A percentile compares a stretch with the other conserved stretches of the same genome.
These are phyloP conservation scores for Drosophila arizonae DNA, from an alignment of 1,140 invertebrate species.

Conservation along the genomic window DNA sequence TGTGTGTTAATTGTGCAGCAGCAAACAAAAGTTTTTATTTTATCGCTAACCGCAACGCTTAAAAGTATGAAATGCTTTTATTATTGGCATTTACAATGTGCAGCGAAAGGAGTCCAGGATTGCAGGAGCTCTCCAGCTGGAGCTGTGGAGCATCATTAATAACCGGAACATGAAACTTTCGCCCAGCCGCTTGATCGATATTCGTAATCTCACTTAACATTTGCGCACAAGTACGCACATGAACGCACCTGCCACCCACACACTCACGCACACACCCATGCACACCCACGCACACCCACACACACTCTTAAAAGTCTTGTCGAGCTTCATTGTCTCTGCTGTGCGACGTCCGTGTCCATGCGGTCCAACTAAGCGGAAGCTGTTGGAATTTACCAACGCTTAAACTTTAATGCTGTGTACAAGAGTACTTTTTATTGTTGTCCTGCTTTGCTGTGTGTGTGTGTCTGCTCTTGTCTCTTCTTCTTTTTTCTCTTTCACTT, in stretches of 20 bases:
- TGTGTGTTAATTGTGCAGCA: neutral
- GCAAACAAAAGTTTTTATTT: slow-evolving; percentile 45
- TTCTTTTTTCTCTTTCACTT: neutral
- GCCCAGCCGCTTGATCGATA: slow-evolving; percentile 57
- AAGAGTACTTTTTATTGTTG: slow-evolving; percentile 53
- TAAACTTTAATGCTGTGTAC: slow-evolving; percentile 79
- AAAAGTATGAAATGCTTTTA: slow-evolving; percentile 49
- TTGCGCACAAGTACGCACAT: slow-evolving; percentile 49
- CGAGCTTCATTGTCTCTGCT: slow-evolving; percentile 53
- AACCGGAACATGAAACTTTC: slow-evolving; percentile 11
- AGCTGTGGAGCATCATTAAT: slow-evolving; percentile 17
- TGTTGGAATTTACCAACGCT: slow-evolving; percentile 79
- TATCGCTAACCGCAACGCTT: slow-evolving; percentile 43
- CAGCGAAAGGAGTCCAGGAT: neutral
- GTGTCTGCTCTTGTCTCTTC: too few species aligned
- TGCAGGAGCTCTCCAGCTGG: neutral
- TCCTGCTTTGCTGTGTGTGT: slow-evolving; percentile 5
- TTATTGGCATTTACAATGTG: slow-evolving; percentile 4
- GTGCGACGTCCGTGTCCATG: slow-evolving; percentile 36
- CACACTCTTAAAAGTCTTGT: slow-evolving; percentile 1
- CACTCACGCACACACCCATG: slow-evolving; percentile 14
- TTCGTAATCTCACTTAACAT: slow-evolving; percentile 50
- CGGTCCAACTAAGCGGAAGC: slow-evolving; percentile 74
- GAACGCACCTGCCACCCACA: slow-evolving; percentile 32
- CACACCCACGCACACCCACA: neutral